A percentile compares a stretch with the other conserved stretches of the same genome.
phyloP scores from a whole-genome alignment of 2,797 vertebrate species.

The Onychomys torridus region DNA sequence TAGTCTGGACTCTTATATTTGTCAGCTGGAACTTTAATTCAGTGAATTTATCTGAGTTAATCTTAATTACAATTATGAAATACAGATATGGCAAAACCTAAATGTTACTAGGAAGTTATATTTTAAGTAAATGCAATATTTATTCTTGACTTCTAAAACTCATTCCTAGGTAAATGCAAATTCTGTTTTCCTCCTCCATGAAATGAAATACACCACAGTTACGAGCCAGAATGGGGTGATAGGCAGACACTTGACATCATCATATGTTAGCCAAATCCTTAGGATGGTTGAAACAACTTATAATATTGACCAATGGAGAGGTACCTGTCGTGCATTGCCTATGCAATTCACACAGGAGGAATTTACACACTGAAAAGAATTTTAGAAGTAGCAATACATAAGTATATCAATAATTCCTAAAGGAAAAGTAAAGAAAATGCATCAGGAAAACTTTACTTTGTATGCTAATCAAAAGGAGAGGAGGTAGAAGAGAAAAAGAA shows the following conservation, averaged over 20 bases:
- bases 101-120: constrained; percentile 8
- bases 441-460: not conserved
- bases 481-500: not conserved
- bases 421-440: not conserved
- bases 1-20: not conserved
- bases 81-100: not conserved
- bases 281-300: constrained; percentile 36
- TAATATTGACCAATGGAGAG: not conserved
- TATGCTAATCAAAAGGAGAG: not conserved
- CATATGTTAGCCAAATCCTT: not conserved
- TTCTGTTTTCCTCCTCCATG: not conserved
- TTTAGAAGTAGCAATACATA: not conserved
- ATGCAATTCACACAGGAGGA: not conserved
- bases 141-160: constrained; percentile 16
- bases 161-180: not conserved
- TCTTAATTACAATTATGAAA: constrained; percentile 7
- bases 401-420: not conserved
- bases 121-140: constrained; percentile 27
- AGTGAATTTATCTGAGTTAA: constrained; percentile 39
- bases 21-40: not conserved
- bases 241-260: not conserved
- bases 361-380: constrained; percentile 35
- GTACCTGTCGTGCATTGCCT: not conserved
- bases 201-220: not conserved
- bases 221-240: not conserved